These are phyloP conservation scores for Lycia hirtaria DNA, from an alignment of 2,888 invertebrate genomes.

Conservation along the genomic window DNA sequence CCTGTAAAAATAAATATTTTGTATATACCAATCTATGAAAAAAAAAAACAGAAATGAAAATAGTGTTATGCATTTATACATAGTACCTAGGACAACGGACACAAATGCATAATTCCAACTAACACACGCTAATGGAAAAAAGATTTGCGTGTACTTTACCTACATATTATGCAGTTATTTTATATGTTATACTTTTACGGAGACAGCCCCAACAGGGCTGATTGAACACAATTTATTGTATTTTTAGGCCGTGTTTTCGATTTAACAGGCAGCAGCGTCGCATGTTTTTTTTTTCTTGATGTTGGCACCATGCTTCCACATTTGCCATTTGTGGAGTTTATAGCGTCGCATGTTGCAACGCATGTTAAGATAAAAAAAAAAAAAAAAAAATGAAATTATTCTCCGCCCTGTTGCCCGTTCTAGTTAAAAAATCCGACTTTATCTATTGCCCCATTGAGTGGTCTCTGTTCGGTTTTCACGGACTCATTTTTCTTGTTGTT, in stretches of 20 bases:
- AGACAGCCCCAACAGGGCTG: not conserved
- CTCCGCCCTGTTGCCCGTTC: not conserved
- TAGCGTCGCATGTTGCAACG: no score
- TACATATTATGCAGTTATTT: not conserved
- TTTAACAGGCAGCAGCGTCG: not conserved
- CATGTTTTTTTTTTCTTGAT: no score
- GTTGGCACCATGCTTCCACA: no score
- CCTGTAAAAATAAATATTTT: slow-evolving; percentile 37
- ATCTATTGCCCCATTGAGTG: no score
- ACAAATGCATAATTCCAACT: not conserved
- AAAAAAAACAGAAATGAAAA: slow-evolving; percentile 6
- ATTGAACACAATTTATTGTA: not conserved
- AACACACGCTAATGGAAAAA: no score
- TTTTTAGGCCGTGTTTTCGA: not conserved
- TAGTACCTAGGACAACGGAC: not conserved
- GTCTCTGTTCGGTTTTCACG: no score
- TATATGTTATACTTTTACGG: not conserved
- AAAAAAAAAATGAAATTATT: not conserved
- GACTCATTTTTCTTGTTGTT: no score
- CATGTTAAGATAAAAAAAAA: no score
- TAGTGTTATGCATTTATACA: slow-evolving; percentile 20
- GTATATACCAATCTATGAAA: slow-evolving; percentile 16
- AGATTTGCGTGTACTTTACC: not conserved
- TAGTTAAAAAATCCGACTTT: not conserved
- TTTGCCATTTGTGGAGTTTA: no score